Base-by-base conservation (phyloP, 1,140 invertebrate species). In the Ruditapes philippinarum region DNA sequence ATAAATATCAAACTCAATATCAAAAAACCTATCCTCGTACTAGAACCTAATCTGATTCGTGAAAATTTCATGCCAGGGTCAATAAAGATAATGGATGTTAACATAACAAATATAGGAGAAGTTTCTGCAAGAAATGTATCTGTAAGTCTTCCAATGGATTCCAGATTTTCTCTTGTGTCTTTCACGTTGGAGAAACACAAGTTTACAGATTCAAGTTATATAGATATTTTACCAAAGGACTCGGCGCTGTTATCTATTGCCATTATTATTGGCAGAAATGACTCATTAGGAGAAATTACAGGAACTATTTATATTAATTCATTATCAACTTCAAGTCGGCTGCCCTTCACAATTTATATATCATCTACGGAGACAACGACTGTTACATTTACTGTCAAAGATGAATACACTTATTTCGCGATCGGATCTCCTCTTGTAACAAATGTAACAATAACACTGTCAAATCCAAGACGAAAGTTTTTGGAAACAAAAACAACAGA, bases 381-480 rank as follows among this genome's bases (percentile, higher is more conserved):
- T 65, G 68, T 92, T 25, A 92, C 87, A 31, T 70, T 92, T 38
- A 86, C 73, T 45, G 89, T 91, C 22, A 88, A 92, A 65, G 91
- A 92, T 76, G 91, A 92, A 49, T 92, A 89, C 49, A 92, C 91
- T 3, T 92, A 92, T 54, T 92, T 92, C 57, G 89, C 81, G 17
- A 62, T 49, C 12, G 83, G 80, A 36, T 85, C 80, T 51, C 91
- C 91, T 19, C 76, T 91, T 28, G 68, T 92, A 7, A 78, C 78
- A 7, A 80, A 82, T 36, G 91, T 89, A 1, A 90, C 40, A 40
- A 70, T 92, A 42, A 85, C 51, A 19, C 51, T 92, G 0, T 17
- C n/a, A 17, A 87, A 85, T 76, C 81, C 73, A 45, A 51, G 68
- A 54, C 12, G 88, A 22, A 68, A 76, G n/a, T 51, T 42, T 28